Conservation (phyloP, 35 echinoderm and acorn worm species). For the Nesometra sesokonis region DNA sequence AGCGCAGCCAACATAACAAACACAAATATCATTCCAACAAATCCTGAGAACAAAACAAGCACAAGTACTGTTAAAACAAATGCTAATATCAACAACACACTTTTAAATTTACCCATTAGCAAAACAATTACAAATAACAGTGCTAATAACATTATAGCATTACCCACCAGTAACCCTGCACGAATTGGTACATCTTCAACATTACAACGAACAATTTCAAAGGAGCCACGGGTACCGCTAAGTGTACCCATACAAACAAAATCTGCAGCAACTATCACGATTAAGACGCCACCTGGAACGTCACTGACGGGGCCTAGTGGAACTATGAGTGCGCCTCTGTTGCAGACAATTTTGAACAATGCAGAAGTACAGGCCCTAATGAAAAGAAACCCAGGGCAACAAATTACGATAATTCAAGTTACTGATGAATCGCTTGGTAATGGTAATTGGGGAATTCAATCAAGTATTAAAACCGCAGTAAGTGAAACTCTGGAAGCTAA, state of each 20-base stretch:
- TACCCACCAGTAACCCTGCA: no score
- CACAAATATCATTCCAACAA: no score
- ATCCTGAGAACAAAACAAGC: no score
- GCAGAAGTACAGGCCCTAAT: slow-evolving; percentile 72
- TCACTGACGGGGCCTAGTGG: neutral
- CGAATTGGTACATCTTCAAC: neutral
- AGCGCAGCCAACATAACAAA: neutral
- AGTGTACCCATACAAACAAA: neutral
- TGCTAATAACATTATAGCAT: neutral
- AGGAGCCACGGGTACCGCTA: neutral
- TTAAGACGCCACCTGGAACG: slow-evolving; percentile 41
- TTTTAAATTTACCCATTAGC: neutral
- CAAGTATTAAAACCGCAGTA: neutral
- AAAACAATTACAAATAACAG: neutral
- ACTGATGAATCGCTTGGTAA: slow-evolving; percentile 27
- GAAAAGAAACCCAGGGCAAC: slow-evolving; percentile 71
- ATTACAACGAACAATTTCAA: neutral
- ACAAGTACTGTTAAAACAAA: neutral
- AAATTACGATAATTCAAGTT: slow-evolving; percentile 85
- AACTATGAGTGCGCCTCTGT: slow-evolving; percentile 61
- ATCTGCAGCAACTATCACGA: slow-evolving; percentile 34
- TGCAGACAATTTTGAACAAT: slow-evolving; percentile 76
- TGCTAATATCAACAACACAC: neutral
- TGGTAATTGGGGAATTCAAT: neutral
- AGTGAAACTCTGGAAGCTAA: slow-evolving; percentile 4